A percentile compares a stretch with the other conserved stretches of the same genome.
phyloP scores from a whole-genome alignment of 1,140 invertebrate species.

The Ylistrum balloti region DNA sequence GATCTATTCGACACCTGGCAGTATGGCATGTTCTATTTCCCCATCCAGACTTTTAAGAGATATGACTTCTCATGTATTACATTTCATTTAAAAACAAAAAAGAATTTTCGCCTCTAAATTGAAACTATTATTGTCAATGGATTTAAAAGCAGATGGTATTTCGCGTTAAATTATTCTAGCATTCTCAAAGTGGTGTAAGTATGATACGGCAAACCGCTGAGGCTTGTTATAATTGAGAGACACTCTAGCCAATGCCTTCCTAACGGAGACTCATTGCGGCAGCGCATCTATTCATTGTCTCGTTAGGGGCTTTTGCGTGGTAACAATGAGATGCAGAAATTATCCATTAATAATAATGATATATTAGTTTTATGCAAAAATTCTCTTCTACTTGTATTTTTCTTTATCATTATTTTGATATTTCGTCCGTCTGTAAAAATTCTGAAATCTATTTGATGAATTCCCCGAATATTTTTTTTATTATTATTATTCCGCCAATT shows the following conservation, averaged over 20 bases:
- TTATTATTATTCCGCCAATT: too few species aligned
- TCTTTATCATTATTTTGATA: too few species aligned
- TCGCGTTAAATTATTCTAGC: not conserved
- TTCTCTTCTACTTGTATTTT: too few species aligned
- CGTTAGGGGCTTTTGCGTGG: not conserved
- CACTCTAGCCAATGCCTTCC: not conserved
- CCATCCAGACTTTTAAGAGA: not conserved
- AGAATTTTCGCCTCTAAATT: conserved; percentile 19
- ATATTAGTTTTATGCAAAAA: not conserved
- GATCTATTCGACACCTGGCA: not conserved
- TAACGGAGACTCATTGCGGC: not conserved
- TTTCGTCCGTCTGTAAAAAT: too few species aligned
- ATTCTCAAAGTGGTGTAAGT: not conserved
- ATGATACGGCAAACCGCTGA: not conserved
- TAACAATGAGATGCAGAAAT: not conserved
- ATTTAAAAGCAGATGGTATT: conserved; percentile 38
- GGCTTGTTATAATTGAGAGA: conserved; percentile 4
- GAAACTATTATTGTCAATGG: conserved; percentile 21
- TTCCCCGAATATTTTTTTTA: too few species aligned
- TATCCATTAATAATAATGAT: not conserved
- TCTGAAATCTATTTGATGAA: too few species aligned
- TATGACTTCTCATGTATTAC: not conserved
- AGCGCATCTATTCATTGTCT: not conserved
- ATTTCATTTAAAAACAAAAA: not conserved
- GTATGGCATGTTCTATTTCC: not conserved